These are phyloP conservation scores for Pollenia labialis DNA, from an alignment of 2,888 invertebrate species.

Conservation along the genomic window DNA sequence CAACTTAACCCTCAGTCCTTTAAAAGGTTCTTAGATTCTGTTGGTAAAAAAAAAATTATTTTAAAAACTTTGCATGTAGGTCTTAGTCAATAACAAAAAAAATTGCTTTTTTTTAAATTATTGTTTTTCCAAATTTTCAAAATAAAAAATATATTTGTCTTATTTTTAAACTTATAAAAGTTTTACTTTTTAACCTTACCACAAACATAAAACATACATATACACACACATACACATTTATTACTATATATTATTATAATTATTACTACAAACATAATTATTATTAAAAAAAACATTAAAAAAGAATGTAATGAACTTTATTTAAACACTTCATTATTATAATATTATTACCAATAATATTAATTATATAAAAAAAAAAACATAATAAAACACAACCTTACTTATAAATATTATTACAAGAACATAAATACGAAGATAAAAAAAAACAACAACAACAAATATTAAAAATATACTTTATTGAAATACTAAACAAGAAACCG, in stretches of 20 bases:
- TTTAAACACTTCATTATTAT: slow-evolving; percentile 10
- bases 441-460: slow-evolving; percentile 46
- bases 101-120: slow-evolving; percentile 9
- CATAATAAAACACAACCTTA: slow-evolving; percentile 2
- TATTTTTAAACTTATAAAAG: not conserved
- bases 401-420: slow-evolving; percentile 53
- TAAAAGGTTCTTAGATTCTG: slow-evolving; percentile 43
- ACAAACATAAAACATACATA: slow-evolving; percentile 5
- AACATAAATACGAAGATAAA: slow-evolving; percentile 46
- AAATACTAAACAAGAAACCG: slow-evolving; percentile 59
- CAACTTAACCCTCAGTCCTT: slow-evolving; percentile 16
- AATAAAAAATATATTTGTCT: slow-evolving; percentile 3
- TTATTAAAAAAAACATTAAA: slow-evolving; percentile 39
- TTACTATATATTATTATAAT: slow-evolving; percentile 49
- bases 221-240: slow-evolving; percentile 33
- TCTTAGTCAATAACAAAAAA: slow-evolving; percentile 30
- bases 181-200: slow-evolving; percentile 17
- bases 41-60: slow-evolving; percentile 33
- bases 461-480: slow-evolving; percentile 65
- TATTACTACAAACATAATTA: slow-evolving; percentile 64
- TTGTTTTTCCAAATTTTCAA: not conserved
- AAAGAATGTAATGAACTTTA: not conserved
- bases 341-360: slow-evolving; percentile 63
- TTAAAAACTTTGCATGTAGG: slow-evolving; percentile 63
- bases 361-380: slow-evolving; percentile 57